phyloP scores from a whole-genome alignment of 2,888 invertebrate species.

The Xestia ashworthii region DNA sequence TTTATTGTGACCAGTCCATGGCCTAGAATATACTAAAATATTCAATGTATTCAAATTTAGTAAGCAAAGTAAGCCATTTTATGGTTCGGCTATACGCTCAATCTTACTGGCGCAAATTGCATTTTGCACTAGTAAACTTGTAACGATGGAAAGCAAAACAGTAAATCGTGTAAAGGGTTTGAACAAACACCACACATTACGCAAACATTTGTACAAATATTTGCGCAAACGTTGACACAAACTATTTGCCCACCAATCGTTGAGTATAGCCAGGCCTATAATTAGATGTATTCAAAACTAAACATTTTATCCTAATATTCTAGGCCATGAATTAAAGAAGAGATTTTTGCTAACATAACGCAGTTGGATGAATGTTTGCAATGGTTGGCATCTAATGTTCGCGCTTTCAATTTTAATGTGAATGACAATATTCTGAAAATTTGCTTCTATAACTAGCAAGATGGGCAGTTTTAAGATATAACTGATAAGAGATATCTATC shows the following conservation, averaged over 20 bases:
- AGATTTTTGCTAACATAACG: conserved; percentile 10
- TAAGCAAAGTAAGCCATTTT: not conserved
- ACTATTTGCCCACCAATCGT: not conserved
- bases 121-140: not conserved
- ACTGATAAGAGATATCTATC: not conserved
- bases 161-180: not conserved
- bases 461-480: not conserved
- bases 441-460: conserved; percentile 9
- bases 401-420: conserved; percentile 17
- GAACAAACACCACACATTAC: not conserved
- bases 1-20: conserved; percentile 1
- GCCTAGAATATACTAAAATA: conserved; percentile 8
- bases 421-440: not conserved
- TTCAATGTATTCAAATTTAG: no score
- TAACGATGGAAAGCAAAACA: not conserved
- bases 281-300: not conserved
- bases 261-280: not conserved
- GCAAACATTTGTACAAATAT: not conserved
- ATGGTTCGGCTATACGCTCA: no score
- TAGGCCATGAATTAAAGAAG: not conserved
- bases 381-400: conserved; percentile 30
- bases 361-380: conserved; percentile 4
- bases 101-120: not conserved
- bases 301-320: not conserved
- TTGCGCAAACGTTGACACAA: not conserved